phyloP scores from a whole-genome alignment of 2,888 invertebrate species.

The Cheilosia impressa region DNA sequence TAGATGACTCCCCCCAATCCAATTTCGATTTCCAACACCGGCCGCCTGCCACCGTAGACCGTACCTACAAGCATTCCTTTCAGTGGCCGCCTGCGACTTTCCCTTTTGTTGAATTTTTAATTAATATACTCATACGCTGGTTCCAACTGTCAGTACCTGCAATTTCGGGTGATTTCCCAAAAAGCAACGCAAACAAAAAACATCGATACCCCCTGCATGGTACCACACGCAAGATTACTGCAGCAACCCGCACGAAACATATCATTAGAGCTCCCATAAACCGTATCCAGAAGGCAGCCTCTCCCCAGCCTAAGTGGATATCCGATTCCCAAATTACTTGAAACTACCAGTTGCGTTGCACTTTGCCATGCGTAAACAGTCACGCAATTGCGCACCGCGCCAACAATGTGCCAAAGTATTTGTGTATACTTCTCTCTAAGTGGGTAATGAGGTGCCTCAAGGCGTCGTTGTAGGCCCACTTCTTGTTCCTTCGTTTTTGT shows the following conservation, averaged over 20 bases:
- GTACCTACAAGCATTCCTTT: not conserved
- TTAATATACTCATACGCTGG: slow-evolving; percentile 16
- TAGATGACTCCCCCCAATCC: not conserved
- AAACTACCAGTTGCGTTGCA: slow-evolving; percentile 34
- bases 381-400: slow-evolving; percentile 46
- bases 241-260: slow-evolving; percentile 29
- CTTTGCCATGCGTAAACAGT: slow-evolving; percentile 43
- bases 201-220: too few species aligned
- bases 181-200: not conserved
- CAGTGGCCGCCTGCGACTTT: slow-evolving; percentile 21
- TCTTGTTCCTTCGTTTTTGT: not conserved
- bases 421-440: slow-evolving; percentile 46
- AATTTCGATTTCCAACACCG: not conserved
- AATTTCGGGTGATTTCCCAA: slow-evolving; percentile 29
- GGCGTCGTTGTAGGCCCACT: slow-evolving; percentile 48
- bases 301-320: slow-evolving; percentile 26
- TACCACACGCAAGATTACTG: slow-evolving; percentile 51
- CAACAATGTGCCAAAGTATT: slow-evolving; percentile 65
- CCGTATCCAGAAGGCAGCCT: slow-evolving; percentile 15
- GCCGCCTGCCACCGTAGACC: too few species aligned
- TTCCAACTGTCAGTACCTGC: slow-evolving; percentile 31
- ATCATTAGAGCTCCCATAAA: slow-evolving; percentile 61
- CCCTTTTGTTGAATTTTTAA: slow-evolving; percentile 42
- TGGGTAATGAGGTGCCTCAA: slow-evolving; percentile 70
- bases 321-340: slow-evolving; percentile 53